Evolutionary conservation across 92 coral and sea anemone species (phyloP), one percentile per base, ranked within the genome.

Genomic region (Palythoa grandis): DNA sequence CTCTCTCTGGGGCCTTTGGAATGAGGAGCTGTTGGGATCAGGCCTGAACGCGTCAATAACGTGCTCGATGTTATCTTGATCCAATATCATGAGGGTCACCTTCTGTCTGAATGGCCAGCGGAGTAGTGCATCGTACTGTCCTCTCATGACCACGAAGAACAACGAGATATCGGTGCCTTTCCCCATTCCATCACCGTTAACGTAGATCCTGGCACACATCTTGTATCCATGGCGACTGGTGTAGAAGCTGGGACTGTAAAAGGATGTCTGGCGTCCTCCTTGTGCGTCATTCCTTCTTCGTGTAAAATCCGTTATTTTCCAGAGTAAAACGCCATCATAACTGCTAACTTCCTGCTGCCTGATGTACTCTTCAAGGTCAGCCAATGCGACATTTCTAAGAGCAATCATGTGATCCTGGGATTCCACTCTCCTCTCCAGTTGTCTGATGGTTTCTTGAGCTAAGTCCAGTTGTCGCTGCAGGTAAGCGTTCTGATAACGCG

Each of bases 141-240:
- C 60, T 52, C 79, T 61, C 79, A 75, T 75, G 65, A 75, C 61
- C 68, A 87, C 92, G 66, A 93, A 93, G 87, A 93, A 93, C 79
- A 93, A 67, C 0, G 93, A 90, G 13, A 93, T 86, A 76, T 91
- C 91, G 37, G 82, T 78, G 0, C 94, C 94, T 60, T 86, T 87
- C 40, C 96, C 96, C 92, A 91, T 93, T 7, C 96, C 96, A 73
- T 93, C 96, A 0, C 96, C 96, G 20, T 93, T 91, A 17, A 93
- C 58, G 72, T 93, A 93, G 61, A 93, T 87, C 67, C 96, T 94
- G 19, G 96, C 93, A 72, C 96, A 87, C 94, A 93, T 91, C 40
- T 91, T 91, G 93, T 93, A 93, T 19, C 96, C 94, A 71, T 91
- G 90, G 39, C 88, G 94, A 72, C 92, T 89, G 24, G 94, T 89